Conservation (phyloP, 2,797 vertebrate genomes). For the Simalia tracyae region DNA sequence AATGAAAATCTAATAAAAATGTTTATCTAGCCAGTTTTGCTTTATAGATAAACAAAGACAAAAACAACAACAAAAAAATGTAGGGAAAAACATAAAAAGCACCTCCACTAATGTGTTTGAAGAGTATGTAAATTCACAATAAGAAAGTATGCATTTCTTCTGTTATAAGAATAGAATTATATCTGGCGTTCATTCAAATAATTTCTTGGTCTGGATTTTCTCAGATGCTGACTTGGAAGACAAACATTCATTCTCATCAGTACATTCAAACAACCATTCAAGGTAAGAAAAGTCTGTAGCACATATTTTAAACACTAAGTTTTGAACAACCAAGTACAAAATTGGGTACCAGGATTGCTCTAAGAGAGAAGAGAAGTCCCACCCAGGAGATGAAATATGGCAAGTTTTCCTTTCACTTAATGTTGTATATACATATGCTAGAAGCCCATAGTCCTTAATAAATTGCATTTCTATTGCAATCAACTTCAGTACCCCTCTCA, state of each 20-base stretch:
- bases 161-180: neutral
- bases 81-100: neutral
- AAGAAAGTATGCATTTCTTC: neutral
- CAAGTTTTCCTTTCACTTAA: too few relatives aligned
- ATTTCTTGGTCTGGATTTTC: neutral
- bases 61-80: too few relatives aligned
- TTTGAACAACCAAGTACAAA: too few relatives aligned
- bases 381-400: too few relatives aligned
- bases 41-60: neutral
- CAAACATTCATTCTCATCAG: neutral
- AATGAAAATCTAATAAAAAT: neutral
- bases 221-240: neutral
- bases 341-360: too few relatives aligned
- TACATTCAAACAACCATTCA: neutral
- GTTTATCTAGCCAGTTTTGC: neutral
- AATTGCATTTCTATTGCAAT: too few relatives aligned
- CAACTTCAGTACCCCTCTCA: too few relatives aligned
- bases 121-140: neutral
- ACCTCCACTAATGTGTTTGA: neutral
- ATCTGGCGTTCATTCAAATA: neutral
- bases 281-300: neutral
- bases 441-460: too few relatives aligned
- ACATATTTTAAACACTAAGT: too few relatives aligned
- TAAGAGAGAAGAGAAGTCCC: too few relatives aligned
- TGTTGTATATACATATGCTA: too few relatives aligned